These are phyloP conservation scores for Panulirus ornatus DNA, from an alignment of 1,140 invertebrate species.

Conservation along the genomic window DNA sequence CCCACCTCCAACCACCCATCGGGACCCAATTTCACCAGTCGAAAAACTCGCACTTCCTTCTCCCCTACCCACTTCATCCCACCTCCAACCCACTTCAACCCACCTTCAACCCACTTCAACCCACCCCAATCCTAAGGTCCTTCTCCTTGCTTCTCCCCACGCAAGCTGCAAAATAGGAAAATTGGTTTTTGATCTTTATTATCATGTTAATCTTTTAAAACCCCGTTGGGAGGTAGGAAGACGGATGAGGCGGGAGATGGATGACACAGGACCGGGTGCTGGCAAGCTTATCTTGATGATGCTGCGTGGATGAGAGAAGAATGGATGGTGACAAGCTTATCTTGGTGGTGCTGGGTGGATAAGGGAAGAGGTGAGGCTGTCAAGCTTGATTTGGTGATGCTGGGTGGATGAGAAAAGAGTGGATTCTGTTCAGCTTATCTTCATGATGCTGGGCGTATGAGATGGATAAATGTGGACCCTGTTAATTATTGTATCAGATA, in stretches of 20 bases:
- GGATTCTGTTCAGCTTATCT: neutral
- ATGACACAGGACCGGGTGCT: neutral
- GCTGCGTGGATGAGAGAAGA: neutral
- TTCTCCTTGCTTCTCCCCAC: too few relatives aligned
- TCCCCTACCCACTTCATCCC: neutral
- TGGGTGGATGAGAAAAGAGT: neutral
- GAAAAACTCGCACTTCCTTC: too few relatives aligned
- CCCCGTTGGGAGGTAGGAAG: neutral
- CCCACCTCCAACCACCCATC: too few relatives aligned
- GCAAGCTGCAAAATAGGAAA: neutral
- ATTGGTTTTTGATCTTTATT: constrained; percentile 27
- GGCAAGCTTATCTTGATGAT: neutral
- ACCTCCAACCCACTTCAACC: neutral
- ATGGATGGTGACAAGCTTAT: neutral
- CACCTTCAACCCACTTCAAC: neutral
- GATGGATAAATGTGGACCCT: too few relatives aligned
- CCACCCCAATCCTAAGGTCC: neutral
- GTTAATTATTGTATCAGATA: too few relatives aligned
- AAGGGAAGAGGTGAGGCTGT: too few relatives aligned
- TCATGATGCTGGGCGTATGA: too few relatives aligned
- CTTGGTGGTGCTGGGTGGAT: too few relatives aligned
- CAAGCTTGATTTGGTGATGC: neutral
- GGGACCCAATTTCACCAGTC: too few relatives aligned
- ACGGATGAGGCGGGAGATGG: neutral
- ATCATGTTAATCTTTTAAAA: neutral